These are phyloP conservation scores for Lepus townsendii DNA, from an alignment of 2,797 vertebrate species.

Conservation along the genomic window DNA sequence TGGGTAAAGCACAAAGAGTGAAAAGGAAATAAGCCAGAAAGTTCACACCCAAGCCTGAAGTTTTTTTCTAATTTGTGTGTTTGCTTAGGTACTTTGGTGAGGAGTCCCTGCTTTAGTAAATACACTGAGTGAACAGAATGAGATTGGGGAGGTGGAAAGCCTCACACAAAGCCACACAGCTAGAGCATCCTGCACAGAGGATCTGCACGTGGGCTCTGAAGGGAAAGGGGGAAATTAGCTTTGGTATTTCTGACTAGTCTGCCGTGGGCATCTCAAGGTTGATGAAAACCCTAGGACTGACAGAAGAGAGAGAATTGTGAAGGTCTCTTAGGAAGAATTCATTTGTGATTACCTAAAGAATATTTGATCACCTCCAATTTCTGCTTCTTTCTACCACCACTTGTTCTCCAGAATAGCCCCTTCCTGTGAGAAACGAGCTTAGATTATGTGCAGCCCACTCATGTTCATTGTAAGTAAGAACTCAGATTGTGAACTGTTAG, in stretches of 20 bases:
- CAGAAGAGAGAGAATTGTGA: not conserved
- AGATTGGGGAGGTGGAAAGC: not conserved
- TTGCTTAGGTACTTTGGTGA: not conserved
- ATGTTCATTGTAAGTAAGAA: not conserved
- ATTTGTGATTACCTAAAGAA: constrained; percentile 18
- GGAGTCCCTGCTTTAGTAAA: not conserved
- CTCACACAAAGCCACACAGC: not conserved
- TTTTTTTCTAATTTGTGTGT: constrained; percentile 39
- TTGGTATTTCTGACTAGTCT: not conserved
- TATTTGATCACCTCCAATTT: not conserved
- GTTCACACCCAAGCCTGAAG: not conserved
- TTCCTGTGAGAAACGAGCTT: not conserved
- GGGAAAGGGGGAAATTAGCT: not conserved
- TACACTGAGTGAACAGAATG: not conserved
- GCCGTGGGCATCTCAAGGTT: constrained; percentile 9
- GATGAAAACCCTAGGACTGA: not conserved
- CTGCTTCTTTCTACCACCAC: not conserved
- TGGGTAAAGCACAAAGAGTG: not conserved
- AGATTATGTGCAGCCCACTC: not conserved
- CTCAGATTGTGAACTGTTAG: not conserved
- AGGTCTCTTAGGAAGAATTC: not conserved
- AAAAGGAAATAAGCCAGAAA: not conserved
- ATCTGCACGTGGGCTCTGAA: not conserved
- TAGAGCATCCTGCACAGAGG: not conserved
- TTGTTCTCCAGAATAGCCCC: not conserved